Conservation (phyloP, 2,888 invertebrate species). For the Torymus auratus region DNA sequence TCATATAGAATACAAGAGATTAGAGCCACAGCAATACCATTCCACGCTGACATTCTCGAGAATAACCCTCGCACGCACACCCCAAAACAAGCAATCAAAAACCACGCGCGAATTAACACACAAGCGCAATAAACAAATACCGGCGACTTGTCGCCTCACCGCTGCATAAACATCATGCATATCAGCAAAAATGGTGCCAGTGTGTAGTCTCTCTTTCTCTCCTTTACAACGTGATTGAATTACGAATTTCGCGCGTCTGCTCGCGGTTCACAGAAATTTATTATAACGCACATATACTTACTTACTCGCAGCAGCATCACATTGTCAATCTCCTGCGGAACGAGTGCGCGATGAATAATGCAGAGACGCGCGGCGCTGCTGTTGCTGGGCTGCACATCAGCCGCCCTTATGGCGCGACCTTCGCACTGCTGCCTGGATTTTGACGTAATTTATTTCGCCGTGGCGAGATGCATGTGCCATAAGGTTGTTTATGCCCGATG, state of each 20-base stretch:
- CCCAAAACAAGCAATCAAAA: neutral
- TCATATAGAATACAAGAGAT: too few relatives aligned
- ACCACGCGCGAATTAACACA: constrained; percentile 21
- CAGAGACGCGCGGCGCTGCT: constrained; percentile 12
- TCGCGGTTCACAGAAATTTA: constrained; percentile 31
- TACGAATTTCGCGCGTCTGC: constrained; percentile 35
- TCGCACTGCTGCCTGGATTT: too few relatives aligned
- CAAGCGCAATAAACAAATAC: constrained; percentile 1
- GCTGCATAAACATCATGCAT: neutral
- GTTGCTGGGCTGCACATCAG: neutral
- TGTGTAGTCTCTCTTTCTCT: neutral
- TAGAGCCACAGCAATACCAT: too few relatives aligned
- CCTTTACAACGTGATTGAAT: constrained; percentile 23
- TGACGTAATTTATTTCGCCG: too few relatives aligned
- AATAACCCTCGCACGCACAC: too few relatives aligned
- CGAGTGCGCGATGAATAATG: constrained; percentile 42
- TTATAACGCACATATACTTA: constrained; percentile 12
- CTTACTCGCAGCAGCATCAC: neutral
- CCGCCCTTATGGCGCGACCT: constrained; percentile 25
- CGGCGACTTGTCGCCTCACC: neutral
- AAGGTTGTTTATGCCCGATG: too few relatives aligned
- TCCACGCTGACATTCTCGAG: too few relatives aligned
- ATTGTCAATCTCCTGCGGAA: constrained; percentile 29
- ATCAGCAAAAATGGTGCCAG: constrained; percentile 4
- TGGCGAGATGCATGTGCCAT: too few relatives aligned